Base-by-base conservation (phyloP, 2,113 vertebrate genomes). In the Mohoua ochrocephala region DNA sequence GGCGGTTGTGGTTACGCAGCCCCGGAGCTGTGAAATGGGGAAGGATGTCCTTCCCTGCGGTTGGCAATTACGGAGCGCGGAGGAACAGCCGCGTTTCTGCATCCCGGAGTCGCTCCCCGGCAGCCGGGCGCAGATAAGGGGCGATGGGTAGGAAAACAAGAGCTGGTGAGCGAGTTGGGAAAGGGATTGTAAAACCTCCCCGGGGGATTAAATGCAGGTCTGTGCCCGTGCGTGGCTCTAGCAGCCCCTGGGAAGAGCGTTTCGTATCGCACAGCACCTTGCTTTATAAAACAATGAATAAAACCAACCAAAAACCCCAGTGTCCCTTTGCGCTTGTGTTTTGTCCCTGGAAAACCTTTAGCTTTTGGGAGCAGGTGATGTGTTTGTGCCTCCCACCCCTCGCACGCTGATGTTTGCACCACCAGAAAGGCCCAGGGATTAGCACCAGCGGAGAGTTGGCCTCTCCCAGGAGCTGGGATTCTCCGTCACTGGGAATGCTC, bases 251-350 rank as follows among this genome's bases (percentile, higher is more conserved):
- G 98, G 98, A 98, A 97, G 98, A 95, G 95, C 68, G 89, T 98
- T 99, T 98, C 98, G 97, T 97, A 98, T 98, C 98, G 98, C 97
- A 98, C 96, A 98, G 98, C 98, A 98, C 98, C 98, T 99, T 98
- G 94, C 89, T 93, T 97, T 56, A 44, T 60, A 57, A 70, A 91
- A 39, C 54, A 27, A 2, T 0, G 33, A 41, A 65, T 11, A 56
- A 47, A 53, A 3, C 10, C 27, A n/a, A 6, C 13, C 3, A 17
- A 61, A 83, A 84, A 10, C n/a, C 18, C 13, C 35, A 13, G 45
- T 9, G 18, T 56, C 19, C 16, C 14, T 35, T 69, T 10, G 21
- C 93, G 35, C 42, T 57, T 13, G 60, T 22, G 53, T 8, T 33
- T 52, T 0, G 8, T 93, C 70, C 45, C 49, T 2, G 21, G 65